phyloP scores from a whole-genome alignment of 2,113 vertebrate genomes.

The Cebus imitator region DNA sequence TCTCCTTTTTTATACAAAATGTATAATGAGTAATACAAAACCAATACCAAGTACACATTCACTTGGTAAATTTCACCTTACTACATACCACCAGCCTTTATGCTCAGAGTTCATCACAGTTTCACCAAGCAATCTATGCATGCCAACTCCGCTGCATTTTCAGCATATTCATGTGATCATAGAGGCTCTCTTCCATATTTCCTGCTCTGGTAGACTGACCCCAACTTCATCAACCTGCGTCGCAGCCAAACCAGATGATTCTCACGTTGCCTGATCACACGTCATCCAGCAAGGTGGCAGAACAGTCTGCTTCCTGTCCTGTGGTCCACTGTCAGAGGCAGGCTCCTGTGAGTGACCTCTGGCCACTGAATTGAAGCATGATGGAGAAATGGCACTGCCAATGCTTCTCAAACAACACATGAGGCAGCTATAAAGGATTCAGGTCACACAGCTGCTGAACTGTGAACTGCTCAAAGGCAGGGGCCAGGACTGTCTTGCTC shows the following conservation, averaged over 20 bases:
- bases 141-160: background rate
- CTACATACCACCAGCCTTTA: background rate
- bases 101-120: background rate
- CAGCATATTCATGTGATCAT: background rate
- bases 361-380: background rate
- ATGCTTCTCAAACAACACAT: background rate
- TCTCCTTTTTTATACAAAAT: background rate
- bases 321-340: no score
- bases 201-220: background rate
- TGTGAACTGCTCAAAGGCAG: background rate
- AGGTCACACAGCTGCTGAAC: background rate
- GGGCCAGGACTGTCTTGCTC: background rate
- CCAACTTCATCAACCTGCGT: background rate
- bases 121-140: background rate
- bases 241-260: background rate
- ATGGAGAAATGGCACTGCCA: background rate
- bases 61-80: background rate
- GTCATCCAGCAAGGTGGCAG: background rate
- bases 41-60: background rate
- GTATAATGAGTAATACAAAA: background rate
- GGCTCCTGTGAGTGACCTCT: background rate
- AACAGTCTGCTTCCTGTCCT: background rate
- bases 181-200: background rate
- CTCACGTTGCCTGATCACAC: fast-evolving
- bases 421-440: background rate